Conservation (phyloP, 2,113 vertebrate genomes). For the Bolborhynchus lineola region DNA sequence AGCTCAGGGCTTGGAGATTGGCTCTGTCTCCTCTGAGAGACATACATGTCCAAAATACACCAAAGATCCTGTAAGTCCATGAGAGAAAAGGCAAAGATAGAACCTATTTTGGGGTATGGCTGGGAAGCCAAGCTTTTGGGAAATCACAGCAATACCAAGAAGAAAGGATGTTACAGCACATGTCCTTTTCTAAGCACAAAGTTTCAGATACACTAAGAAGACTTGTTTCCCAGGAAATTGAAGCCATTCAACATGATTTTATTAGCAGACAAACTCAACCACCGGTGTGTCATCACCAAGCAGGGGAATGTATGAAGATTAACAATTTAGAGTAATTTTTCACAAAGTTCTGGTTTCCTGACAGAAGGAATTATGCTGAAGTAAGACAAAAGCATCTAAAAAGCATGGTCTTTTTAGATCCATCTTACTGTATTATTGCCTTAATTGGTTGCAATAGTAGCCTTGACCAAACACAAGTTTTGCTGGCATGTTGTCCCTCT, state of each 20-base stretch:
- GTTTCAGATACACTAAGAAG: background rate
- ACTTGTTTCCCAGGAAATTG: background rate
- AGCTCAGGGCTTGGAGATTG: background rate
- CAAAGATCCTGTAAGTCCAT: background rate
- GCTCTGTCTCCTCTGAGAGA: background rate
- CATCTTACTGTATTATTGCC: background rate
- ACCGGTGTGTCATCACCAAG: background rate
- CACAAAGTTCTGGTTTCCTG: conserved; percentile 14
- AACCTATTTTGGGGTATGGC: background rate
- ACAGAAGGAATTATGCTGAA: conserved; percentile 17
- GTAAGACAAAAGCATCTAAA: conserved; percentile 24
- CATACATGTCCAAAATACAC: background rate
- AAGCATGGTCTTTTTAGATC: background rate
- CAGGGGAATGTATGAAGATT: background rate
- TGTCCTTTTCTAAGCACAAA: background rate
- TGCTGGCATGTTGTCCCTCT: background rate
- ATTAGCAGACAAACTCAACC: conserved; percentile 9
- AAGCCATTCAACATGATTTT: conserved; percentile 17
- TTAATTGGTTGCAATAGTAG: background rate
- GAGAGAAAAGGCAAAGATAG: background rate
- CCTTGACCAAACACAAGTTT: background rate
- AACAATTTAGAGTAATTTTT: conserved; percentile 36
- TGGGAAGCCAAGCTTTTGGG: background rate
- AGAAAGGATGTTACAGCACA: background rate
- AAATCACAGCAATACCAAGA: background rate